These are phyloP conservation scores for Oceanodroma leucorhoa DNA, from an alignment of 2,797 vertebrate genomes.

Conservation along the genomic window DNA sequence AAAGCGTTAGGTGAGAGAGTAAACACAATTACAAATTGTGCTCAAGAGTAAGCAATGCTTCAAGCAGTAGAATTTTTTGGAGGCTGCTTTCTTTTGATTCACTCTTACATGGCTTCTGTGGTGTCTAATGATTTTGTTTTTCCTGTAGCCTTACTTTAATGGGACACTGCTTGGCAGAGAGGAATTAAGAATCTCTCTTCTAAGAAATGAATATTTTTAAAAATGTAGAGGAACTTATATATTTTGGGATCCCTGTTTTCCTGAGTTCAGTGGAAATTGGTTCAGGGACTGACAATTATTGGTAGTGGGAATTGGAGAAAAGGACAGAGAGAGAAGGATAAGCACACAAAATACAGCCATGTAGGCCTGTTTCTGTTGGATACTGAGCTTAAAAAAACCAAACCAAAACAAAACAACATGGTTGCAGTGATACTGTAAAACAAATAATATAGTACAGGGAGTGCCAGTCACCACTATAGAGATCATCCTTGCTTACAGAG, in stretches of 20 bases:
- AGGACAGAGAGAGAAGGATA: not conserved
- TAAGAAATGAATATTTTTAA: not conserved
- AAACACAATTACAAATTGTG: not conserved
- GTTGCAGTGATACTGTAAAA: not conserved
- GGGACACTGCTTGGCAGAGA: not conserved
- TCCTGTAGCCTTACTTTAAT: not conserved
- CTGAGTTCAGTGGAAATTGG: not conserved
- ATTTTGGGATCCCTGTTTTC: not conserved
- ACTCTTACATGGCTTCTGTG: not conserved
- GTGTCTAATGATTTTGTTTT: not conserved
- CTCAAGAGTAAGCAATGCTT: not conserved
- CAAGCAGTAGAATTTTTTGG: not conserved
- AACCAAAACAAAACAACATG: not conserved
- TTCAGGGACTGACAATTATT: not conserved
- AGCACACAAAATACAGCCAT: not conserved
- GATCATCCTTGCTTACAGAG: not conserved
- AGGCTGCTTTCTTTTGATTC: not conserved
- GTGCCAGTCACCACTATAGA: not conserved
- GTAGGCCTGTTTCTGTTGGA: not conserved
- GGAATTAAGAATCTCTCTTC: not conserved
- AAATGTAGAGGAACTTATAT: accelerated
- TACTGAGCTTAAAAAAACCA: not conserved
- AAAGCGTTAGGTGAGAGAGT: not conserved
- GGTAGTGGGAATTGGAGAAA: not conserved
- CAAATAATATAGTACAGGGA: not conserved